Percentiles rank a stretch among this genome's conserved stretches.
These are phyloP conservation scores for Stichodactyla mertensii DNA, from an alignment of 64 coral and sea anemone species.

Conservation along the genomic window DNA sequence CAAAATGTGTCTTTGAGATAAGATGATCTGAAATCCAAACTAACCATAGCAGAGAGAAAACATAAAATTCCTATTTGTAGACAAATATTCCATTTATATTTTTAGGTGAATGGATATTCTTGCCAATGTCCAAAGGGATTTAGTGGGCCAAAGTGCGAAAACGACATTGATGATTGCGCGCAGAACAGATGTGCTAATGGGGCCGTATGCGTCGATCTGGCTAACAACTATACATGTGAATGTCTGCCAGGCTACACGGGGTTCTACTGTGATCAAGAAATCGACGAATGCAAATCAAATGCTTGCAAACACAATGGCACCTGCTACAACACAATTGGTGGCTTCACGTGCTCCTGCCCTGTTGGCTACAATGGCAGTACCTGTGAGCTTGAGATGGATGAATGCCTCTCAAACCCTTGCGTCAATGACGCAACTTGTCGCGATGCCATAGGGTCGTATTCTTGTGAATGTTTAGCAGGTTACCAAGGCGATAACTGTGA, in stretches of 20 bases:
- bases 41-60: too few species aligned
- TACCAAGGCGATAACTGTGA: slow-evolving; percentile 61
- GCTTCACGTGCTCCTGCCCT: slow-evolving; percentile 46
- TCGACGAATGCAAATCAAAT: slow-evolving; percentile 37
- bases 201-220: background rate
- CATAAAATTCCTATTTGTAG: too few species aligned
- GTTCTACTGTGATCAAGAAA: slow-evolving; percentile 25
- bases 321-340: slow-evolving; percentile 34
- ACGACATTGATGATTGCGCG: slow-evolving; percentile 25
- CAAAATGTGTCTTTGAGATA: too few species aligned
- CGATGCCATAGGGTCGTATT: slow-evolving; percentile 20
- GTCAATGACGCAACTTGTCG: slow-evolving; percentile 35
- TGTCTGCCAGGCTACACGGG: slow-evolving; percentile 22
- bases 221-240: slow-evolving; percentile 13
- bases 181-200: slow-evolving; percentile 19
- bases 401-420: slow-evolving; percentile 25
- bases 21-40: too few species aligned
- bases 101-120: slow-evolving; percentile 9
- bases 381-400: slow-evolving; percentile 46
- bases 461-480: slow-evolving; percentile 24
- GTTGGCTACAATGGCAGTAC: slow-evolving; percentile 41
- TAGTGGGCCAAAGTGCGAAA: slow-evolving; percentile 1
- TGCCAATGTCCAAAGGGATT: slow-evolving; percentile 23
- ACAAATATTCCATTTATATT: too few species aligned
- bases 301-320: slow-evolving; percentile 53